Percentiles rank a stretch among this genome's conserved stretches.
Evolutionary conservation across 2,888 invertebrate genomes (phyloP).

Genomic region (Conchocele bisecta): DNA sequence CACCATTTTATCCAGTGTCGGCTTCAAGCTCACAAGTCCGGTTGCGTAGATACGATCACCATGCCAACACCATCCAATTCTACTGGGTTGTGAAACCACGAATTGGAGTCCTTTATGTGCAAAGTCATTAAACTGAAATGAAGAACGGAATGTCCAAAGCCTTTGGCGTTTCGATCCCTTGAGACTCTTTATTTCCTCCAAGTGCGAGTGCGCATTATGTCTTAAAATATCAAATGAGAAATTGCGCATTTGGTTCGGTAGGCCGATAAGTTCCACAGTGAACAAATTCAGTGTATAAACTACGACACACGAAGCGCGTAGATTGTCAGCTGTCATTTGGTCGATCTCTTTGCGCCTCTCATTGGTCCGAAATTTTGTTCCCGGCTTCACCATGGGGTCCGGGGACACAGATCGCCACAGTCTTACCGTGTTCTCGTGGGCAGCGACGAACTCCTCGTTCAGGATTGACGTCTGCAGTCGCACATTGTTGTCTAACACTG

Average conservation of each 20-base stretch:
- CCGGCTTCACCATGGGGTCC: constrained; percentile 39
- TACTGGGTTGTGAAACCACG: constrained; percentile 8
- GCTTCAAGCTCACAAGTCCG: constrained; percentile 20
- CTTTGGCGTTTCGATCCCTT: constrained; percentile 19
- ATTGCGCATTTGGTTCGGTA: not conserved
- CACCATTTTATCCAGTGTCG: constrained; percentile 13
- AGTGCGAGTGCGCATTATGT: not conserved
- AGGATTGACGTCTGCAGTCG: constrained; percentile 30
- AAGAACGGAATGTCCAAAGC: constrained; percentile 33
- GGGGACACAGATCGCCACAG: constrained; percentile 35
- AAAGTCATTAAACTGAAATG: constrained; percentile 22
- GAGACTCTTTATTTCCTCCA: constrained; percentile 28
- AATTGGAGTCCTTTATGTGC: constrained; percentile 21
- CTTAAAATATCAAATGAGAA: constrained; percentile 24
- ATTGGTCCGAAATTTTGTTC: constrained; percentile 41
- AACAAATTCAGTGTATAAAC: constrained; percentile 29
- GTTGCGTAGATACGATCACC: constrained; percentile 9
- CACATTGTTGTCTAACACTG: constrained; percentile 46
- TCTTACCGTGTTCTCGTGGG: constrained; percentile 29
- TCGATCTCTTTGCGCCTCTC: constrained; percentile 24
- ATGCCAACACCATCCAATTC: constrained; percentile 29
- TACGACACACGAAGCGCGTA: constrained; percentile 36
- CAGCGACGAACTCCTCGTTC: constrained; percentile 26
- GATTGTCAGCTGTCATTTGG: constrained; percentile 35
- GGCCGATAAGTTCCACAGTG: constrained; percentile 26